A percentile compares a stretch with the other conserved stretches of the same genome.
These are phyloP conservation scores for Bubo blakistoni DNA, from an alignment of 2,113 vertebrate genomes.

Conservation along the genomic window DNA sequence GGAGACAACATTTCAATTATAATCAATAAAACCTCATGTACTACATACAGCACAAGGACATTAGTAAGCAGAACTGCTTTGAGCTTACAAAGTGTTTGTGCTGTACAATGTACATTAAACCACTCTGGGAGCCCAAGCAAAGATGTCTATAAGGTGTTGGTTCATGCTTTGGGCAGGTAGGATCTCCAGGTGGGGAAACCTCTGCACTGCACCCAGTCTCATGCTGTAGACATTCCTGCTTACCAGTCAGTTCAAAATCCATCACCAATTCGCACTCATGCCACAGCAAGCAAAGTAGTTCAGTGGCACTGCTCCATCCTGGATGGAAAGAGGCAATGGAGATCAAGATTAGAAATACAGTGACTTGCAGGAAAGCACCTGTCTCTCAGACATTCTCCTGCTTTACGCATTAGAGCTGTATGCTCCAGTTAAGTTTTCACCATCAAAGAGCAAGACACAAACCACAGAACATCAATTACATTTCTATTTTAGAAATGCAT, in stretches of 20 bases:
- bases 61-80: background rate
- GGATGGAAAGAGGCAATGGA: background rate
- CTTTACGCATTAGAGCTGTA: background rate
- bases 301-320: background rate
- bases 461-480: background rate
- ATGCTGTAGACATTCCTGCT: background rate
- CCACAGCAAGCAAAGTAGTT: background rate
- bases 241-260: background rate
- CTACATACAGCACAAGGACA: background rate
- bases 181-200: background rate
- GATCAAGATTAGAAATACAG: background rate
- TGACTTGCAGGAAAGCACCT: background rate
- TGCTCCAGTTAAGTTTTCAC: background rate
- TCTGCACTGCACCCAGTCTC: background rate
- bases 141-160: background rate
- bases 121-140: background rate
- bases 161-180: background rate
- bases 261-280: background rate
- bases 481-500: background rate
- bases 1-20: background rate
- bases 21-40: background rate
- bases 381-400: background rate
- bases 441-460: background rate
- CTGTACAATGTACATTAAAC: background rate
- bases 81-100: background rate